These are phyloP conservation scores for Popillia japonica DNA, from an alignment of 1,140 invertebrate genomes.

Conservation along the genomic window DNA sequence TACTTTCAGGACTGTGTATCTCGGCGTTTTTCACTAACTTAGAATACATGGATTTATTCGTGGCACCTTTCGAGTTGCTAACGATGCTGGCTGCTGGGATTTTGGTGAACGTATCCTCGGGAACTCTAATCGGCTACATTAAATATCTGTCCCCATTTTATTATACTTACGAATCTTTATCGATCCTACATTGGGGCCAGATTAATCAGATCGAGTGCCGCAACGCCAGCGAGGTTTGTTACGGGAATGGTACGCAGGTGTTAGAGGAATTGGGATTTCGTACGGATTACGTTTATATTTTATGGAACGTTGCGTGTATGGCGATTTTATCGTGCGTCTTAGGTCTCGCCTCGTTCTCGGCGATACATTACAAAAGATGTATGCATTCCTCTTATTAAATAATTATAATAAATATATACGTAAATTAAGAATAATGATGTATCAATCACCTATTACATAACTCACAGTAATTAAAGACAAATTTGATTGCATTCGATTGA, in stretches of 20 bases:
- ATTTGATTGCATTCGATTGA: no score
- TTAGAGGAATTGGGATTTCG: constrained; percentile 45
- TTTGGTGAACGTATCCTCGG: constrained; percentile 46
- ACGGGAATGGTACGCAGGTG: constrained; percentile 46
- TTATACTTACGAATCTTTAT: constrained; percentile 47
- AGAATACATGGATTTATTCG: constrained; percentile 48
- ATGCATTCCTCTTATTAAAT: no score
- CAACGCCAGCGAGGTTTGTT: constrained; percentile 42
- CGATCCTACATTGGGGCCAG: constrained; percentile 47
- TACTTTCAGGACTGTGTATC: constrained; percentile 48
- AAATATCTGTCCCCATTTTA: constrained; percentile 55
- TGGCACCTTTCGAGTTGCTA: constrained; percentile 47
- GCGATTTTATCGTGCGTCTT: not conserved
- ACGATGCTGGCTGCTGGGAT: constrained; percentile 49
- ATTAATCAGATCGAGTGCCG: constrained; percentile 42
- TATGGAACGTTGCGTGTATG: constrained; percentile 17
- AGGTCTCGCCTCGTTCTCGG: not conserved
- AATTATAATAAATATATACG: no score
- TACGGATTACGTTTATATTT: constrained; percentile 4
- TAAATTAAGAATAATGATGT: no score
- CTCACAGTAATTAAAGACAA: no score
- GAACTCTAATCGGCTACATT: constrained; percentile 42
- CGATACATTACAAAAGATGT: not conserved
- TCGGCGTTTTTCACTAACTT: constrained; percentile 48
- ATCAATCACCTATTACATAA: no score